A percentile compares a stretch with the other conserved stretches of the same genome.
These are phyloP conservation scores for Agapornis roseicollis DNA, from an alignment of 2,113 vertebrate species.

Conservation along the genomic window DNA sequence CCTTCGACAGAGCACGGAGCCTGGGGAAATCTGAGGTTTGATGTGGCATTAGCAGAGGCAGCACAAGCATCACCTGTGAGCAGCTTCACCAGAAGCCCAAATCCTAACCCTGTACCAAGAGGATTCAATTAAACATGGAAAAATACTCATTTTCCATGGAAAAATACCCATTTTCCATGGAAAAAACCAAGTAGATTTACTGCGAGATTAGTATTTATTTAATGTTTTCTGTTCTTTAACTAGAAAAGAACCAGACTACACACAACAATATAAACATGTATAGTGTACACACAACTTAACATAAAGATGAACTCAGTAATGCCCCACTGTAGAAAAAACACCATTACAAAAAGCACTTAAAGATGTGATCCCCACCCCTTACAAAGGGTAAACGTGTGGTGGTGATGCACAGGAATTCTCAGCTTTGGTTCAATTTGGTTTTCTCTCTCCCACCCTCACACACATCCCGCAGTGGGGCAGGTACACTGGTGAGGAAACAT, in stretches of 20 bases:
- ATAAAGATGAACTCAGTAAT: not conserved
- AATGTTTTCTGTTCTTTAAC: constrained; percentile 8
- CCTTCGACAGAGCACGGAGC: not conserved
- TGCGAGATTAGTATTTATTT: constrained; percentile 40
- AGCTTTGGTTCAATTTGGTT: not conserved
- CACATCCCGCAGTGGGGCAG: not conserved
- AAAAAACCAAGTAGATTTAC: not conserved
- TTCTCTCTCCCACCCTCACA: not conserved
- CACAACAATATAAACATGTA: constrained; percentile 3
- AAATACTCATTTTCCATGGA: not conserved
- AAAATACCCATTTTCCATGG: not conserved
- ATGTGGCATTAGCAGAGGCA: not conserved
- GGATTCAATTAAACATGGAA: not conserved
- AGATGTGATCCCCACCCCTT: not conserved
- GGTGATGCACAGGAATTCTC: not conserved
- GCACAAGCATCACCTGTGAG: not conserved
- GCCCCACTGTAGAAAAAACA: not conserved
- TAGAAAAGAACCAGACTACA: constrained; percentile 29
- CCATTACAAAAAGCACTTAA: not conserved
- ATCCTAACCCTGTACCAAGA: not conserved
- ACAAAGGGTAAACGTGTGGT: not conserved
- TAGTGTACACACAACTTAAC: not conserved
- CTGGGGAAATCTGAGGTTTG: not conserved
- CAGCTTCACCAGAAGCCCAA: not conserved
- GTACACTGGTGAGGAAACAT: not conserved